Evolutionary conservation across 2,888 invertebrate species (phyloP).

Genomic region (Ectropis crepuscularia): DNA sequence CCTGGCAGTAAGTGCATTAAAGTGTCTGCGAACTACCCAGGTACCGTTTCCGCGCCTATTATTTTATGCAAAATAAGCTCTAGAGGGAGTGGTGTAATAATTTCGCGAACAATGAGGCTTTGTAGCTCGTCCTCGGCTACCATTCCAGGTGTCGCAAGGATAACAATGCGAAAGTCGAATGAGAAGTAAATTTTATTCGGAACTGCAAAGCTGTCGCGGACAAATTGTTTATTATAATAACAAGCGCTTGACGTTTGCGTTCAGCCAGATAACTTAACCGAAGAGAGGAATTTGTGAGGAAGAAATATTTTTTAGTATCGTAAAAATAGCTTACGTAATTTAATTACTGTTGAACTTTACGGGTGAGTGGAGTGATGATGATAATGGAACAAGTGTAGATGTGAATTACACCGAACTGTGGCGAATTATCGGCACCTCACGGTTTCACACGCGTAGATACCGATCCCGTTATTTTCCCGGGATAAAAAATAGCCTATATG

Average conservation of each 20-base stretch:
- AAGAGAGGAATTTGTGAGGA: not conserved
- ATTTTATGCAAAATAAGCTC: conserved; percentile 74
- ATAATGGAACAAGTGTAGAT: no score
- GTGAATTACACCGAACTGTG: no score
- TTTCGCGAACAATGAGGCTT: conserved; percentile 68
- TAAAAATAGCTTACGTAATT: no score
- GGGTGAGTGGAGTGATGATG: no score
- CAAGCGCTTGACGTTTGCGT: not conserved
- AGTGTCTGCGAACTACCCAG: conserved; percentile 59
- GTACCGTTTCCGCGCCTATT: conserved; percentile 61
- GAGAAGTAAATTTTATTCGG: conserved; percentile 32
- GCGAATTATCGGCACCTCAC: no score
- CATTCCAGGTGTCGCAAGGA: conserved; percentile 40
- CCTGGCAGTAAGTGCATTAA: conserved; percentile 68
- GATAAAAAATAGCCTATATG: no score
- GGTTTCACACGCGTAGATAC: no score
- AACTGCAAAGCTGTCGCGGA: conserved; percentile 25
- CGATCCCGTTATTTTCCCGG: no score
- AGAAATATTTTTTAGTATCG: no score
- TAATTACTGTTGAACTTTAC: no score
- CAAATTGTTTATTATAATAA: conserved; percentile 23
- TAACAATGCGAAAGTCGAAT: conserved; percentile 42
- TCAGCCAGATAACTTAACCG: not conserved
- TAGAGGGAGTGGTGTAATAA: conserved; percentile 63
- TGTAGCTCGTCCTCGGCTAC: conserved; percentile 53